These are phyloP conservation scores for Syrrhaptes paradoxus DNA, from an alignment of 2,113 vertebrate genomes.

Conservation along the genomic window DNA sequence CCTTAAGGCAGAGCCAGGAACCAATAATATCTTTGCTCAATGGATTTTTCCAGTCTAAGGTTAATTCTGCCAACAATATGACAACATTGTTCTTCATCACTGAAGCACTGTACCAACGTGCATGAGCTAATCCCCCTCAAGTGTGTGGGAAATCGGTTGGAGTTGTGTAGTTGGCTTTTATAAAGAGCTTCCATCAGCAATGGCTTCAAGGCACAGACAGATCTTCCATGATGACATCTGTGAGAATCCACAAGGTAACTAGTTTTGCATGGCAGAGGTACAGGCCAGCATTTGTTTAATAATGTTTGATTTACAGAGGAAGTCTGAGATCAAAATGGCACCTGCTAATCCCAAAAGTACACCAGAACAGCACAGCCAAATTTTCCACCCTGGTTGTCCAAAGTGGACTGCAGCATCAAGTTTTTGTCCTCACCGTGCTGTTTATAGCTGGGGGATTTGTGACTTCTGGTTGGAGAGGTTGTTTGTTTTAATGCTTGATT, in stretches of 20 bases:
- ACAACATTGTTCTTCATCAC: not conserved
- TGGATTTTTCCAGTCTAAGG: not conserved
- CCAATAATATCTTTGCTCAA: not conserved
- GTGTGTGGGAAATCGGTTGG: not conserved
- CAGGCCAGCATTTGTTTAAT: not conserved
- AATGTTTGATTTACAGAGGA: not conserved
- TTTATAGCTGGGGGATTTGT: not conserved
- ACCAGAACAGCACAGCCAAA: not conserved
- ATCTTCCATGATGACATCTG: not conserved
- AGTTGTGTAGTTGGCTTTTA: not conserved
- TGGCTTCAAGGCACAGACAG: not conserved
- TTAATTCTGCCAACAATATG: conserved; percentile 3
- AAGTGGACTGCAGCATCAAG: not conserved
- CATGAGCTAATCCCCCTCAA: conserved; percentile 8
- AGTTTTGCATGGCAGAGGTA: not conserved
- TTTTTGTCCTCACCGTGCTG: not conserved
- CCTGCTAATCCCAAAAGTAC: not conserved
- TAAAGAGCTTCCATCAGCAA: not conserved
- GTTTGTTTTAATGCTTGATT: not conserved
- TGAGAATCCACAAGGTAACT: not conserved
- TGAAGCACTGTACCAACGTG: not conserved
- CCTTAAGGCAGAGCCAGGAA: not conserved
- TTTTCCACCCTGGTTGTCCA: not conserved
- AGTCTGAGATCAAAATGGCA: not conserved
- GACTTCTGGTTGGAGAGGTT: not conserved